Conservation (phyloP, 2,888 invertebrate species). For the Toxonevra muliebris region DNA sequence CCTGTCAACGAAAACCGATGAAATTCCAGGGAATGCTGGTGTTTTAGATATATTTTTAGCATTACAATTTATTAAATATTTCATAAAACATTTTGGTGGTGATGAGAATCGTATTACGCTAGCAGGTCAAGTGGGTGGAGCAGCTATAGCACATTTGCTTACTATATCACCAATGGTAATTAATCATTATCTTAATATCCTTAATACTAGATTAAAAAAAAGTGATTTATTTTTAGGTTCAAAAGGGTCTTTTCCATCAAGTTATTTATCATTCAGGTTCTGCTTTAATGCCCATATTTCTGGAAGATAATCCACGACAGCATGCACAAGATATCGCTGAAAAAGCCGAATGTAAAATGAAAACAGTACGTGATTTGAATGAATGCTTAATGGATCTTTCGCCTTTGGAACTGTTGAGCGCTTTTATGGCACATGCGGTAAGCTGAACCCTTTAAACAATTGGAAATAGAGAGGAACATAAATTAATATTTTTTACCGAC, state of each 20-base stretch:
- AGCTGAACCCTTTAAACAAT: slow-evolving; percentile 22
- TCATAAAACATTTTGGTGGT: slow-evolving; percentile 67
- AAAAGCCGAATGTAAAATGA: slow-evolving; percentile 55
- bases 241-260: slow-evolving; percentile 65
- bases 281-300: slow-evolving; percentile 66
- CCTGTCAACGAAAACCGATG: slow-evolving; percentile 66
- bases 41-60: slow-evolving; percentile 67
- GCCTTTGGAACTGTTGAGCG: slow-evolving; percentile 51
- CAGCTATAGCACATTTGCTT: slow-evolving; percentile 66
- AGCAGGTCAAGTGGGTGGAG: slow-evolving; percentile 69
- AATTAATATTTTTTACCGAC: too few relatives aligned
- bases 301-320: slow-evolving; percentile 64
- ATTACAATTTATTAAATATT: slow-evolving; percentile 65
- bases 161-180: slow-evolving; percentile 64
- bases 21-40: slow-evolving; percentile 69
- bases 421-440: slow-evolving; percentile 59
- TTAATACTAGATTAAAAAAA: background rate
- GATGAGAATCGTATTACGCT: slow-evolving; percentile 66
- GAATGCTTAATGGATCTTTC: slow-evolving; percentile 56
- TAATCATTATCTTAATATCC: background rate
- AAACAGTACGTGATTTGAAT: slow-evolving; percentile 54
- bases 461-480: too few relatives aligned
- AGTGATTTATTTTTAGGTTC: slow-evolving; percentile 40
- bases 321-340: slow-evolving; percentile 63
- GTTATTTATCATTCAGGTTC: slow-evolving; percentile 69